Evolutionary conservation across 2,888 invertebrate genomes (phyloP), one percentile per base, ranked within the genome.

Genomic region (Drosophila borealis): DNA sequence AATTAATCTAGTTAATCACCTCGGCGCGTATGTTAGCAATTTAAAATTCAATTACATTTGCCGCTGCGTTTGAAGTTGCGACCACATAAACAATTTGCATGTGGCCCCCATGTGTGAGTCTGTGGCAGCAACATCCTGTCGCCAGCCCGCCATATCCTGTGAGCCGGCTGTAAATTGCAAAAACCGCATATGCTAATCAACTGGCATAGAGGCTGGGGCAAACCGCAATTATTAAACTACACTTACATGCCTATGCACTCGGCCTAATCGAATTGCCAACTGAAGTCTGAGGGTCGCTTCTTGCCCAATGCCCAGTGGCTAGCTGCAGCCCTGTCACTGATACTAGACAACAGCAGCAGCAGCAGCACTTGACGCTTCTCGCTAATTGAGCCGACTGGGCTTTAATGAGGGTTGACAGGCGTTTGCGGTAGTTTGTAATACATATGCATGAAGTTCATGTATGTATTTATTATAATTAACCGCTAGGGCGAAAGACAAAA

Each of bases 151-250:
- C 83, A 85, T 85, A 82, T 85, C 88, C 85, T 85, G 87, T 82
- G 73, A 73, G 75, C 51, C 37, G 41, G 42, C 57, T 34, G 68
- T 69, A 85, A 88, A 85, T 85, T 85, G 77, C 74, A 57, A 66
- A 78, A 85, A 85, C 85, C 85, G 86, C 85, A 85, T 82, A 88
- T 85, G 83, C 66, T 85, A 85, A 88, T 85, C 88, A 85, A 81
- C 78, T 11, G 65, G 48, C 66, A 75, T 62, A 69, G 70, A 70
- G 55, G 41, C 54, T 34, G 50, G 49, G 19, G 45, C 39, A 54
- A 88, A 85, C 89, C 88, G 73, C 88, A 89, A 80, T 86, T 86
- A 89, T 86, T 89, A 89, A 82, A 86, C 89, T 86, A 86, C 86
- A 89, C 78, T 74, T 71, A 64, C 69, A 53, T 54, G 46, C 46